These are phyloP conservation scores for Lycocorax pyrrhopterus DNA, from an alignment of 2,113 vertebrate species.

Conservation along the genomic window DNA sequence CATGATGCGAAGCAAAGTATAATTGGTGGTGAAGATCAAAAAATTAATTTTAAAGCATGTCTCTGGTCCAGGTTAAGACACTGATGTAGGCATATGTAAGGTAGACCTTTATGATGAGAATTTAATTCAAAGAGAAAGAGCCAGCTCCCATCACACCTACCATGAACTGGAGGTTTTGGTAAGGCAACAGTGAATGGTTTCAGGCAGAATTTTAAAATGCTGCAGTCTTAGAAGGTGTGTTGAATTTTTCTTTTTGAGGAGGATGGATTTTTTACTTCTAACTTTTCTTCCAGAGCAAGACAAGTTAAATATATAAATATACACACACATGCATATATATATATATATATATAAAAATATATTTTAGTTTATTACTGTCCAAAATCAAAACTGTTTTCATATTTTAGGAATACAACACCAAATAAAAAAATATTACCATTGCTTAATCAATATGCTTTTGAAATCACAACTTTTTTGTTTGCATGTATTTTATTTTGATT, in stretches of 20 bases:
- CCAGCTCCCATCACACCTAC: background rate
- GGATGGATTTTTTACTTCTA: background rate
- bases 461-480: background rate
- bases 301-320: background rate
- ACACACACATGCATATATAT: background rate
- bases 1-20: background rate
- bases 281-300: background rate
- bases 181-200: background rate
- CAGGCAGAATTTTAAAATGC: background rate
- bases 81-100: background rate
- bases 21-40: background rate
- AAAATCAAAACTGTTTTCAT: background rate
- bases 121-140: background rate
- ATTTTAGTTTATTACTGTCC: background rate
- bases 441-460: background rate
- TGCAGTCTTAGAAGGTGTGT: background rate
- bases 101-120: background rate
- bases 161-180: background rate
- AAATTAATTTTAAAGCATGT: background rate
- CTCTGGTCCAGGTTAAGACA: background rate
- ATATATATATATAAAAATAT: background rate
- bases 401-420: background rate
- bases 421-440: background rate
- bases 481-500: background rate
- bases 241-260: background rate